These are phyloP conservation scores for Tinea semifulvella DNA, from an alignment of 2,888 invertebrate species.

Conservation along the genomic window DNA sequence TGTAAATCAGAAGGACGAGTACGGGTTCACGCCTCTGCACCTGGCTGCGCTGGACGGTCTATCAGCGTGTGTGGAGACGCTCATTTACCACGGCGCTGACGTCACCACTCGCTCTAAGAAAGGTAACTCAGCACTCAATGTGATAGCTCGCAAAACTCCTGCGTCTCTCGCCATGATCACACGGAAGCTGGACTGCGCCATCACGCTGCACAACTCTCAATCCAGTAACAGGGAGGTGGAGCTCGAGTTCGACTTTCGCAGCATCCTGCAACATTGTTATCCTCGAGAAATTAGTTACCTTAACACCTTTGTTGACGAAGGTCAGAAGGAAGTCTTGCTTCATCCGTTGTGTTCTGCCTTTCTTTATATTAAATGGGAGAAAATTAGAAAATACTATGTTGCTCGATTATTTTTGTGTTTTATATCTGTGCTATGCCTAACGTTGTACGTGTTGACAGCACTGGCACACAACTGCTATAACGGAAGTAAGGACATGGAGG, in stretches of 20 bases:
- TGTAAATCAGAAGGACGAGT: slow-evolving; percentile 85
- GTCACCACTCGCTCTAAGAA: slow-evolving; percentile 89
- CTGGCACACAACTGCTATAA: slow-evolving; percentile 87
- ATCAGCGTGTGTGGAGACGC: slow-evolving; percentile 83
- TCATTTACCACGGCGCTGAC: slow-evolving; percentile 87
- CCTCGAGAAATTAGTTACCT: slow-evolving; percentile 87
- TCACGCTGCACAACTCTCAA: slow-evolving; percentile 80
- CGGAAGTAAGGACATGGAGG: slow-evolving; percentile 78
- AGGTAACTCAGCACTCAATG: slow-evolving; percentile 85
- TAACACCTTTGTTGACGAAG: slow-evolving; percentile 88
- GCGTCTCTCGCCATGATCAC: slow-evolving; percentile 85
- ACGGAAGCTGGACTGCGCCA: slow-evolving; percentile 82
- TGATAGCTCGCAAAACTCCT: slow-evolving; percentile 87
- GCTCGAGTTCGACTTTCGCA: slow-evolving; percentile 82
- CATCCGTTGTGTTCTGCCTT: slow-evolving; percentile 91
- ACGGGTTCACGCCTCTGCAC: slow-evolving; percentile 86
- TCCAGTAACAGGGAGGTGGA: slow-evolving; percentile 84
- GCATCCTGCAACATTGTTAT: slow-evolving; percentile 82
- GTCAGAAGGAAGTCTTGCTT: slow-evolving; percentile 85
- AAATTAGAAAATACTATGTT: slow-evolving; percentile 87
- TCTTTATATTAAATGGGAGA: slow-evolving; percentile 88
- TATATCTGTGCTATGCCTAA: slow-evolving; percentile 82
- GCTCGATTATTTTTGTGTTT: slow-evolving; percentile 81
- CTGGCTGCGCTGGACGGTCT: slow-evolving; percentile 87
- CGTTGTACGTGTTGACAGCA: slow-evolving; percentile 82